Conservation (phyloP, 2,797 vertebrate species). For the Chrosomus eos region DNA sequence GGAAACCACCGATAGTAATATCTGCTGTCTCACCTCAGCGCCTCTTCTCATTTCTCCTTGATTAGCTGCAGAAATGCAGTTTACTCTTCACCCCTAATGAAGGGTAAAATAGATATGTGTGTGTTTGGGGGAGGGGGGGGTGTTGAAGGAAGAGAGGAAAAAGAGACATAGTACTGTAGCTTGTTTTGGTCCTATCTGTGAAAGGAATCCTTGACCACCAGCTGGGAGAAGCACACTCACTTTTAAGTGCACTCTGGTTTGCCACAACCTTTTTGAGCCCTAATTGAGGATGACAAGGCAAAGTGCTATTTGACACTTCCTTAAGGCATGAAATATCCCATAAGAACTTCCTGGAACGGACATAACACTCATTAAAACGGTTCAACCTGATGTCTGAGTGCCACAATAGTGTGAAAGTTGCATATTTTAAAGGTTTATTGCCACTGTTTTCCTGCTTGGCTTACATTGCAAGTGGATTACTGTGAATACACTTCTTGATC, state of each 20-base stretch:
- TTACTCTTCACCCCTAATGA: slow-evolving; percentile 82
- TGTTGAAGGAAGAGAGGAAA: neutral
- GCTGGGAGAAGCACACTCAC: slow-evolving; percentile 16
- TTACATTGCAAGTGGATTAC: slow-evolving; percentile 20
- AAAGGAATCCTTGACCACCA: slow-evolving; percentile 42
- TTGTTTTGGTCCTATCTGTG: slow-evolving; percentile 51
- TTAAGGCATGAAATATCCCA: slow-evolving; percentile 28
- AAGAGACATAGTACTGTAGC: slow-evolving; percentile 56
- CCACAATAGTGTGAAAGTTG: slow-evolving; percentile 11
- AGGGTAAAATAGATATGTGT: slow-evolving; percentile 57
- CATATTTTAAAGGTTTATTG: slow-evolving; percentile 4
- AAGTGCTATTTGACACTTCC: slow-evolving; percentile 34
- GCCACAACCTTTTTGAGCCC: slow-evolving; percentile 14
- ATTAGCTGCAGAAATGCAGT: slow-evolving; percentile 93
- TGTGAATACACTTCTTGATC: neutral
- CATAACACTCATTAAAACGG: slow-evolving; percentile 9
- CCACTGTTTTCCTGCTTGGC: neutral
- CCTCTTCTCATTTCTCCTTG: slow-evolving; percentile 91
- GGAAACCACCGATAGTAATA: slow-evolving; percentile 84
- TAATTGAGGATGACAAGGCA: slow-evolving; percentile 31
- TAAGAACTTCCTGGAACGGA: slow-evolving; percentile 32
- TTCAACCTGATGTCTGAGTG: slow-evolving; percentile 3
- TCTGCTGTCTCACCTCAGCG: slow-evolving; percentile 88
- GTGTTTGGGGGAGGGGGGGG: slow-evolving; percentile 13
- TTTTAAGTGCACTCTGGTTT: slow-evolving; percentile 26